These are phyloP conservation scores for Hippopotamyrus pictus DNA, from an alignment of 2,797 vertebrate genomes.

Conservation along the genomic window DNA sequence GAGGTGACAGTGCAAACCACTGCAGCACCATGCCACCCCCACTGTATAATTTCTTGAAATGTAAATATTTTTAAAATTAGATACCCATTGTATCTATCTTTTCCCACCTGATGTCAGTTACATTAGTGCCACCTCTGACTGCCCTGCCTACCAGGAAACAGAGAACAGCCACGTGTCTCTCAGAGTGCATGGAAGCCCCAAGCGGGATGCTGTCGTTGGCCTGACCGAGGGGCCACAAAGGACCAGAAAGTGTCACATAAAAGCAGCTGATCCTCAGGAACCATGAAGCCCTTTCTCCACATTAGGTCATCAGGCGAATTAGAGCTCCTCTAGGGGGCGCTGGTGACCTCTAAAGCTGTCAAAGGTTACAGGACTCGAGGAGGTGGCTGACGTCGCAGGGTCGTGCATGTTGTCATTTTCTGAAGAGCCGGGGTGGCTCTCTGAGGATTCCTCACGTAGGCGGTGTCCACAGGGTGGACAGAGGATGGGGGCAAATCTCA, in stretches of 20 bases:
- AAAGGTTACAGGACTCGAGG: background rate
- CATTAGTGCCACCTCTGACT: background rate
- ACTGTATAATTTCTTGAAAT: background rate
- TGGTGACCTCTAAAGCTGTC: background rate
- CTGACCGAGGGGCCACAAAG: background rate
- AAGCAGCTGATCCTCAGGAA: background rate
- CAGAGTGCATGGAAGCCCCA: background rate
- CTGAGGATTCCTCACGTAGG: constrained; percentile 38
- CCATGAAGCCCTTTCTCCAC: background rate
- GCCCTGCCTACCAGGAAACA: background rate
- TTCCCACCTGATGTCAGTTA: background rate
- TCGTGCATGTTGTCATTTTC: constrained; percentile 37
- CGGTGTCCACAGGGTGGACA: constrained; percentile 54
- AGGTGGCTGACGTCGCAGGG: background rate
- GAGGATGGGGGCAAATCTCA: constrained; percentile 67
- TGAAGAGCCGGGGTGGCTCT: constrained; percentile 39
- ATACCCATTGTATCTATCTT: background rate
- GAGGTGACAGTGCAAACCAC: no score
- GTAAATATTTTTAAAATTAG: background rate
- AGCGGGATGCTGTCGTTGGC: background rate
- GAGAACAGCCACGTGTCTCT: background rate
- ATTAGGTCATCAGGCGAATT: background rate
- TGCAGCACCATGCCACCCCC: no score
- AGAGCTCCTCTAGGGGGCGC: background rate
- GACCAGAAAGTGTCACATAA: background rate